Base-by-base conservation (phyloP, 2,888 invertebrate species). In the Nasonovia ribisnigri region DNA sequence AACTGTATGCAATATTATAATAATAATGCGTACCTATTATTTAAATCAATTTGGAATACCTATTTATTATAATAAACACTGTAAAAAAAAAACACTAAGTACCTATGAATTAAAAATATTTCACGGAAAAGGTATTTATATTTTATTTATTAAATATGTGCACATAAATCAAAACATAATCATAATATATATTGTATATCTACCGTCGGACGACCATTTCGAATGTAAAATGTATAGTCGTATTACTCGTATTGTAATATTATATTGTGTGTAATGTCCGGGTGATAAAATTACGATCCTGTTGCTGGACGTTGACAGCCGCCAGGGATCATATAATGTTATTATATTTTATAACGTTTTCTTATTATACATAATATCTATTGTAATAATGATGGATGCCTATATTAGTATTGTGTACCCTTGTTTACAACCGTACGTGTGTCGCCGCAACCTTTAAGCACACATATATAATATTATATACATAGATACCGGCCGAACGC, bases 391-490 rank as follows among this genome's bases (percentile, higher is more conserved):
- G 77, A 77, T 36, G 36, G 77, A 77, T 77, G 36, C 77, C 36
- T 77, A 36, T 77, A 77, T 36, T 36, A 77, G 8, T 77, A 42
- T 77, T 48, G 13, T 67, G 4, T 48, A 84, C 42, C 42, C 29
- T 51, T 91, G 42, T 91, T 91, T 91, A 42, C 10, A 51, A 54
- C 84, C 8, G 54, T 84, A 54, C 54, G 16, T 51, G 46, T 90
- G 60, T 46, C 20, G 43, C 67, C 67, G 67, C 36, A 48, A 48
- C 20, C 20, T 42, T 8, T 42, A 77, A 36, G 3, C 20, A 77
- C 3, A 77, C 77, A 77, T 20, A 36, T n/a, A 5, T 67, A 54
- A 54, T 67, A 67, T 67, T 67, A n/a, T 67, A 67, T n/a, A 88
- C 24, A 51, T 42, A 10, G 2, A 5, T 57, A 42, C 54, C 13